phyloP scores from a whole-genome alignment of 2,113 vertebrate genomes.

The Forbesichthys papilliferus region DNA sequence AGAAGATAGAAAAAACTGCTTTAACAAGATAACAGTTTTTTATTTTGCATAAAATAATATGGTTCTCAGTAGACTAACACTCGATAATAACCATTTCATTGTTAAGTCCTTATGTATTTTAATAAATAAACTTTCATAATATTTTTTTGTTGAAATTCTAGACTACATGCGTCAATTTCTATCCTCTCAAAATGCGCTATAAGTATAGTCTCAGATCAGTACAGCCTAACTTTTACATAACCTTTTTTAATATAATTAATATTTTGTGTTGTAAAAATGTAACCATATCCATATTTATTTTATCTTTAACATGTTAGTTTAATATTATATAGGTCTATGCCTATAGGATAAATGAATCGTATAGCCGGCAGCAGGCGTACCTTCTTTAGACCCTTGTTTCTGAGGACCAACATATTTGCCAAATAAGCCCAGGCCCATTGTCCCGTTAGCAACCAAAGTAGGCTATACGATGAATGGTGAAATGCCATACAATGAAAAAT shows the following conservation, averaged over 20 bases:
- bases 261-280: background rate
- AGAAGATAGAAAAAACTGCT: background rate
- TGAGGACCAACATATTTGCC: conserved; percentile 10
- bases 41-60: no score
- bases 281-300: no score
- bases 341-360: background rate
- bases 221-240: no score
- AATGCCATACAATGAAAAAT: background rate
- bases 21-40: background rate
- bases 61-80: no score
- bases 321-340: no score
- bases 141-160: no score
- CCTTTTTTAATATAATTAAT: no score
- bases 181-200: background rate
- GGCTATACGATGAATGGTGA: background rate
- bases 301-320: no score
- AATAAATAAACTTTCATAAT: background rate
- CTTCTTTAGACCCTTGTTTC: conserved; percentile 34
- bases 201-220: no score
- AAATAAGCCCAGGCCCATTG: no score
- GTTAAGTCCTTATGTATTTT: background rate
- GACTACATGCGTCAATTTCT: background rate
- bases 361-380: background rate
- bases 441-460: no score
- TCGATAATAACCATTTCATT: no score